These are phyloP conservation scores for Allolobophora icterica DNA, from an alignment of 2,888 invertebrate species.

Conservation along the genomic window DNA sequence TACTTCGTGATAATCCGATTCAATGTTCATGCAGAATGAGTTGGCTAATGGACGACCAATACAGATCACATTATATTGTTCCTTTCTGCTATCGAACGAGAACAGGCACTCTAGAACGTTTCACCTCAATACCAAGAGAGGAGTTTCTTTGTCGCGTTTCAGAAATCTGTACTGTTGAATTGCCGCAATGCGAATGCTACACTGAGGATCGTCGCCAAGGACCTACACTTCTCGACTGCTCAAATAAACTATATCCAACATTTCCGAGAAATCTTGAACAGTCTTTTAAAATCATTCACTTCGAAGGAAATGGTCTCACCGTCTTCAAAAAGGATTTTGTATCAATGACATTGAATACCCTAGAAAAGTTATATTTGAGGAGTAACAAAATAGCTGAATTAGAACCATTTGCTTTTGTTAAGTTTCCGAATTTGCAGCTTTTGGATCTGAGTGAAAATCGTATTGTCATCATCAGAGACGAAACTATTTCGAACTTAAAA, in stretches of 20 bases:
- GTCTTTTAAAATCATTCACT: background rate
- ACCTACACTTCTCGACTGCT: background rate
- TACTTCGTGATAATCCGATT: background rate
- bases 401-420: no score
- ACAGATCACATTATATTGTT: background rate
- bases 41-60: background rate
- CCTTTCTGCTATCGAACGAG: background rate
- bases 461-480: no score
- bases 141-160: background rate
- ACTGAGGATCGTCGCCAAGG: background rate
- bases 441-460: no score
- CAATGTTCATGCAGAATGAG: background rate
- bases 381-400: no score
- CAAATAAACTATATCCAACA: background rate
- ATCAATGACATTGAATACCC: no score
- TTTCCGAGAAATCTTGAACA: background rate
- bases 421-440: no score
- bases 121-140: background rate
- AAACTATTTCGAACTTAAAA: no score
- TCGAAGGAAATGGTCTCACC: background rate
- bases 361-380: no score
- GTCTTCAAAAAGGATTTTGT: background rate
- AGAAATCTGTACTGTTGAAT: background rate
- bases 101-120: background rate
- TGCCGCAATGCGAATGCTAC: background rate